Evolutionary conservation across 1,140 invertebrate species (phyloP).

Genomic region (Idris sp.): DNA sequence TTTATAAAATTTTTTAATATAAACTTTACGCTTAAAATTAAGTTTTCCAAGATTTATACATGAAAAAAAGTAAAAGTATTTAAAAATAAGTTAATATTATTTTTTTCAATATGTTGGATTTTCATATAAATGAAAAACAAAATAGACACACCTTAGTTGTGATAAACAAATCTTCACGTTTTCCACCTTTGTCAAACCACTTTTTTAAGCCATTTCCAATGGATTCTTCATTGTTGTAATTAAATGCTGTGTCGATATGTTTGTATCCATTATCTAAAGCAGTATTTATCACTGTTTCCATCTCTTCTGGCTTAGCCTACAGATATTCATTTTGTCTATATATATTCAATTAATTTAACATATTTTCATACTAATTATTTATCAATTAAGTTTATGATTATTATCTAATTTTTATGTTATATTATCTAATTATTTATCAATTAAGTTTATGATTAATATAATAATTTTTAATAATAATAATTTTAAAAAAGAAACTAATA

Average conservation of each 20-base stretch:
- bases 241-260: constrained; percentile 89
- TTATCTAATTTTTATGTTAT: no score
- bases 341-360: no score
- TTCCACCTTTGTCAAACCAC: constrained; percentile 85
- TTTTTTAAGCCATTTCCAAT: constrained; percentile 87
- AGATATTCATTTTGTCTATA: no score
- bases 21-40: no score
- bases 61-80: no score
- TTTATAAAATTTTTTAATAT: no score
- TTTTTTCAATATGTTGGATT: constrained; percentile 3
- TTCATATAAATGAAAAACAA: no score
- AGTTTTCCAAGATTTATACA: no score
- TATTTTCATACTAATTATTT: not conserved
- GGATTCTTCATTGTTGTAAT: constrained; percentile 89
- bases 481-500: not conserved
- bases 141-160: constrained; percentile 84
- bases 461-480: no score
- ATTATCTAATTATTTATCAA: not conserved
- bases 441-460: no score
- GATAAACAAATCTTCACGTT: constrained; percentile 88
- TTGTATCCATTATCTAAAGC: constrained; percentile 84
- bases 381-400: not conserved
- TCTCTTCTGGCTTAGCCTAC: constrained; percentile 84
- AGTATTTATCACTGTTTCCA: constrained; percentile 83
- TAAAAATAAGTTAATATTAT: not conserved